Percentiles rank a stretch among this genome's conserved stretches.
Conservation (phyloP, 2,797 vertebrate species). For the Remorina albescens region DNA sequence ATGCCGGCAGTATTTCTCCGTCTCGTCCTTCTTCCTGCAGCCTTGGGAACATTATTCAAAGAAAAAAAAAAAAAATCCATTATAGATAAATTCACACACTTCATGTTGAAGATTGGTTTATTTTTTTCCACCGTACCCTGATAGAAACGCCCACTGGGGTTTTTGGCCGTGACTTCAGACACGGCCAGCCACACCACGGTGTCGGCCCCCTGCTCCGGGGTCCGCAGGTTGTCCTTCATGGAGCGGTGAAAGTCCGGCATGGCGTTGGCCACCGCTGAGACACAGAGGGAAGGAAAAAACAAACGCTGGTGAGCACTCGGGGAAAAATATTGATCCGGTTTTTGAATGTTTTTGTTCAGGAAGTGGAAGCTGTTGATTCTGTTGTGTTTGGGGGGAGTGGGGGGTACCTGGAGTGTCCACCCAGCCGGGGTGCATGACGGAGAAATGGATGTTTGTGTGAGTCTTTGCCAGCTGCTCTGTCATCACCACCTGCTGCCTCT, state of each 20-base stretch:
- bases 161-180: slow-evolving; percentile 75
- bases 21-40: neutral
- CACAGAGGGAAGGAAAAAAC: neutral
- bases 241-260: slow-evolving; percentile 88
- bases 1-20: slow-evolving; percentile 21
- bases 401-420: slow-evolving; percentile 85
- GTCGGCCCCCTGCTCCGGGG: slow-evolving; percentile 86
- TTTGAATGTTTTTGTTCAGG: neutral
- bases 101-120: neutral
- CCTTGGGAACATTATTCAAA: neutral
- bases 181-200: slow-evolving; percentile 85
- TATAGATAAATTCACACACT: neutral
- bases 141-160: slow-evolving; percentile 83
- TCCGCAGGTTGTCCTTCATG: slow-evolving; percentile 85
- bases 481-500: slow-evolving; percentile 89
- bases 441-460: slow-evolving; percentile 85
- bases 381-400: neutral
- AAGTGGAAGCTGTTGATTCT: neutral
- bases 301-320: neutral
- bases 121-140: slow-evolving; percentile 75
- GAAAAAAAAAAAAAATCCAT: accelerated
- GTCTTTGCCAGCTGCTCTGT: slow-evolving; percentile 85
- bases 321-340: accelerated
- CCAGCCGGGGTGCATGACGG: slow-evolving; percentile 88
- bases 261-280: slow-evolving; percentile 81